Evolutionary conservation across 2,113 vertebrate genomes (phyloP), one percentile per base, ranked within the genome.

Genomic region (Phylloscopus whistleri): DNA sequence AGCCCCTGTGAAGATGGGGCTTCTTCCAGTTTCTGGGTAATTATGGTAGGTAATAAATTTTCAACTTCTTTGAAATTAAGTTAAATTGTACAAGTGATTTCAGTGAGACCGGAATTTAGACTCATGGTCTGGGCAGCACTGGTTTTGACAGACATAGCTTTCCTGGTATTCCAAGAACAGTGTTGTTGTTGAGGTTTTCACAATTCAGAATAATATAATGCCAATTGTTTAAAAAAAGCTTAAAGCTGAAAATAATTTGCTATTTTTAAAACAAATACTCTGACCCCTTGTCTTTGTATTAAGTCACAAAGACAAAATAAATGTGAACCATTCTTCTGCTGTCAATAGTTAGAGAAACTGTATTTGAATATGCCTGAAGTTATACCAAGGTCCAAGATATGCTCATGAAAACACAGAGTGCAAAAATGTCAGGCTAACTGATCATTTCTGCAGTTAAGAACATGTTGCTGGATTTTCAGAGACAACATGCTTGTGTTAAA

Each of bases 161-260:
- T 79, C 63, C 53, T 66, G 27, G 26, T 84, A 48, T 74, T 89
- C n/a, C 56, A 89, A 82, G 77, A 84, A 84, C 31, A 87, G 58
- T 7, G 24, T 59, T 88, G 59, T 78, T 91, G 28, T 69, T 93
- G 66, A 73, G 37, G 28, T 79, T 94, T 84, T 87, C 62, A 83
- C 59, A 73, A 18, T 75, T 66, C 37, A 46, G 75, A 87, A 92
- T 66, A 89, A 89, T 31, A n/a, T 12, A 84, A 81, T 63, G 67
- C 48, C 66, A 69, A 49, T 17, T 63, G 51, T n/a, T 87, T 69
- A 16, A 78, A 87, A 60, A 55, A 62, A 90, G 21, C 75, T 79
- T 80, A 70, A 89, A 91, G 49, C 62, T 94, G 84, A 85, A 85
- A 91, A 70, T 31, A 60, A 49, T 37, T 31, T 53, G 24, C 27